Evolutionary conservation across 2,113 vertebrate genomes (phyloP).

Genomic region (Zosterops lateralis): DNA sequence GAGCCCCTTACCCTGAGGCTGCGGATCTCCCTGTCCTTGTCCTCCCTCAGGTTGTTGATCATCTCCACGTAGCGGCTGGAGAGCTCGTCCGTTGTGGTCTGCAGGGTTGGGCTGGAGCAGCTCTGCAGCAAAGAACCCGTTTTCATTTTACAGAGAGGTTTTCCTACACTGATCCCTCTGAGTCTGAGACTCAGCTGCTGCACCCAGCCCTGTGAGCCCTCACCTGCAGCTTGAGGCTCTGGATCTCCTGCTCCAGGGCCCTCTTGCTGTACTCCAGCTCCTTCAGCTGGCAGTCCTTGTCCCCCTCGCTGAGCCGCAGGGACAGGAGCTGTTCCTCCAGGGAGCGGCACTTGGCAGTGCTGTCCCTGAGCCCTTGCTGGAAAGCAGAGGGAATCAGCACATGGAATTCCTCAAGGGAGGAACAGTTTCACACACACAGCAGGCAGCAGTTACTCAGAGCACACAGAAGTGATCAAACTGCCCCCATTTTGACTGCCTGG

Average conservation of each 20-base stretch:
- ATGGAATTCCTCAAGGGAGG: neutral
- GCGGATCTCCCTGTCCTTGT: constrained; percentile 89
- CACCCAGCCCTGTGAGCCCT: neutral
- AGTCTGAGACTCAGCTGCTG: neutral
- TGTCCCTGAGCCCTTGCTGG: constrained; percentile 84
- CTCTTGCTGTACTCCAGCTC: constrained; percentile 85
- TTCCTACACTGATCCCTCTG: too few species aligned
- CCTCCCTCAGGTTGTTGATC: constrained; percentile 78
- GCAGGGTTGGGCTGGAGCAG: constrained; percentile 71
- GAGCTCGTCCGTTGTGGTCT: constrained; percentile 85
- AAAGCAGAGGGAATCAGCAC: neutral
- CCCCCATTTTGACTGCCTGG: neutral
- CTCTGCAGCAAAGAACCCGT: neutral
- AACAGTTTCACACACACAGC: neutral
- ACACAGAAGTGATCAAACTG: neutral
- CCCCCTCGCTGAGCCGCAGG: constrained; percentile 71
- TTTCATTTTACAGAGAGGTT: neutral
- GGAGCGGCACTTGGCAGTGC: constrained; percentile 66
- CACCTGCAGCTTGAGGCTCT: constrained; percentile 88
- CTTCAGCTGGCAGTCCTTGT: constrained; percentile 84
- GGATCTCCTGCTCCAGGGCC: constrained; percentile 88
- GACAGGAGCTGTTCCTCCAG: constrained; percentile 83
- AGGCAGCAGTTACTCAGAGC: too few species aligned
- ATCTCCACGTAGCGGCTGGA: constrained; percentile 87
- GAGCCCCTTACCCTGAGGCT: constrained; percentile 78